phyloP scores from a whole-genome alignment of 2,888 invertebrate species.

The Craniophora ligustri region DNA sequence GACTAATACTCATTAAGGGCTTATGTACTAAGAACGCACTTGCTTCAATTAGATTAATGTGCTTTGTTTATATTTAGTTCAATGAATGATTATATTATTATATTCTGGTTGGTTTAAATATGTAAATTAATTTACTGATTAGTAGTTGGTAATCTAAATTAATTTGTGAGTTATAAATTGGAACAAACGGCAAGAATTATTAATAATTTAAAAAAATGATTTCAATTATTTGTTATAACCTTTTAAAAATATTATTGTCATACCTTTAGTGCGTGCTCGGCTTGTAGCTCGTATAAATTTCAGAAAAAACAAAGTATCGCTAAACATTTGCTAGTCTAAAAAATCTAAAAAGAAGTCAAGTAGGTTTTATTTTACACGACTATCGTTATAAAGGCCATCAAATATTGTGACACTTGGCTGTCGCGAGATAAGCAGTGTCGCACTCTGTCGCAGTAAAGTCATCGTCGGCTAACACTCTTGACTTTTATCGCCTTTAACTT shows the following conservation, averaged over 20 bases:
- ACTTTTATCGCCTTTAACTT: conserved; percentile 65
- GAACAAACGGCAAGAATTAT: not conserved
- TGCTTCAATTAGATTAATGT: too few species aligned
- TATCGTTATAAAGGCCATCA: conserved; percentile 48
- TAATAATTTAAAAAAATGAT: too few species aligned
- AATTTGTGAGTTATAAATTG: too few species aligned
- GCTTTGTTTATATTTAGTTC: too few species aligned
- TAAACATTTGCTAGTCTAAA: conserved; percentile 23
- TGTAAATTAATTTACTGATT: too few species aligned
- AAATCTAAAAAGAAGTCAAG: conserved; percentile 28
- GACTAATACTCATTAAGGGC: not conserved
- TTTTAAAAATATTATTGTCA: too few species aligned
- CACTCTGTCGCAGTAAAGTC: conserved; percentile 62
- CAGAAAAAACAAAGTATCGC: conserved; percentile 16
- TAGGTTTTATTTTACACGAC: conserved; percentile 36
- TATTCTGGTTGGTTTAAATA: too few species aligned
- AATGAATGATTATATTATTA: too few species aligned
- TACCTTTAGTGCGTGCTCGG: too few species aligned
- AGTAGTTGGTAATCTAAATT: too few species aligned
- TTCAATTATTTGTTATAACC: too few species aligned
- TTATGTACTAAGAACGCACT: not conserved
- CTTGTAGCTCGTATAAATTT: conserved; percentile 6
- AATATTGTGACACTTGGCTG: conserved; percentile 72
- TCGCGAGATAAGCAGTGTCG: conserved; percentile 67
- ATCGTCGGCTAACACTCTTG: conserved; percentile 56